phyloP scores from a whole-genome alignment of 2,113 vertebrate species.

The Amazona guildingii region DNA sequence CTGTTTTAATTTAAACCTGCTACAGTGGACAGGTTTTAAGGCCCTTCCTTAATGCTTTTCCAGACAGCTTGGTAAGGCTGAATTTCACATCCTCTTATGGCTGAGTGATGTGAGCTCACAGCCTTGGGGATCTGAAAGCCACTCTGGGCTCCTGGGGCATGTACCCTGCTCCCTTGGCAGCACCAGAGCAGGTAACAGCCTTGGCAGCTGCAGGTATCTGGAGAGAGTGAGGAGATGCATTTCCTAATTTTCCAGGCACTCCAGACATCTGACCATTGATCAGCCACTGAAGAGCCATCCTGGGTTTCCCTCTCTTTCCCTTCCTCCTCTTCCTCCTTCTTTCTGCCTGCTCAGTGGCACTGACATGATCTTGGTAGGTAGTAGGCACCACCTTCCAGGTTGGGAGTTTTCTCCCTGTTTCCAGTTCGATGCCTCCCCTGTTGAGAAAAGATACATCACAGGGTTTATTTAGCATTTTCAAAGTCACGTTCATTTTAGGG shows the following conservation, averaged over 20 bases:
- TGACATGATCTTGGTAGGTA: neutral
- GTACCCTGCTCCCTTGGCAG: neutral
- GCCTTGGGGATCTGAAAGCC: neutral
- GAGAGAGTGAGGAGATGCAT: neutral
- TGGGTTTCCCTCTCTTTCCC: neutral
- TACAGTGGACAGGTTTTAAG: slow-evolving; percentile 22
- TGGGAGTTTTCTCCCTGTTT: neutral
- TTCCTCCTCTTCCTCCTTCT: neutral
- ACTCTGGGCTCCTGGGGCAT: neutral
- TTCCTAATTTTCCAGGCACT: neutral
- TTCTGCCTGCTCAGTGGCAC: neutral
- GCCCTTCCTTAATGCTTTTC: neutral
- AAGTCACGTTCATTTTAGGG: neutral
- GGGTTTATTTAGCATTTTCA: neutral
- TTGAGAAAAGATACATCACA: neutral
- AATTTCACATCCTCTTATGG: slow-evolving; percentile 36
- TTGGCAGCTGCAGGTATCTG: neutral
- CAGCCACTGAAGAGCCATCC: neutral
- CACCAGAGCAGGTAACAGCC: neutral
- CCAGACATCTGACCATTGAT: neutral
- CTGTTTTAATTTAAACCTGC: slow-evolving; percentile 48
- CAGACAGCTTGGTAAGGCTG: slow-evolving; percentile 13
- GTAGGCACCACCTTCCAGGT: neutral
- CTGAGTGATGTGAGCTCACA: neutral
- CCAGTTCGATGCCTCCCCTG: neutral